phyloP scores from a whole-genome alignment of 2,888 invertebrate species.

The Tolmerus cingulatus region DNA sequence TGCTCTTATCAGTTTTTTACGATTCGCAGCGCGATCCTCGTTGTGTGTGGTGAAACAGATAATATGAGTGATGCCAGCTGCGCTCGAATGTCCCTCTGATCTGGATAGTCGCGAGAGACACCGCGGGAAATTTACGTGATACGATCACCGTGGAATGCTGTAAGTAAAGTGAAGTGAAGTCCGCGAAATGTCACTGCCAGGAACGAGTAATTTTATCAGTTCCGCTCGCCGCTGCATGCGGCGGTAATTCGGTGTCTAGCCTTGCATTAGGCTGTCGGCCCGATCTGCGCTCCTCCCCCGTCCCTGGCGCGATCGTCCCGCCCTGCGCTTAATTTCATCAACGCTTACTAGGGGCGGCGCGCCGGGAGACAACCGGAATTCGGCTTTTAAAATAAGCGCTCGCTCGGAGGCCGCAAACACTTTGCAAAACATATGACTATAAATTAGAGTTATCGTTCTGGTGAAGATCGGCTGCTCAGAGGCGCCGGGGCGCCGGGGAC shows the following conservation, averaged over 20 bases:
- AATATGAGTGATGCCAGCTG: slow-evolving; percentile 17
- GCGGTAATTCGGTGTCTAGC: not conserved
- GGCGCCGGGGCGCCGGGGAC: not conserved
- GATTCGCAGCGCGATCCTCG: not conserved
- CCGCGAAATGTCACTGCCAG: not conserved
- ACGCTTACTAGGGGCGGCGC: not conserved
- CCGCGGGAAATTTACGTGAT: slow-evolving; percentile 9
- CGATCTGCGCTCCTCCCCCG: not conserved
- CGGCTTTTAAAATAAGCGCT: not conserved
- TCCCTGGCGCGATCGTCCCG: not conserved
- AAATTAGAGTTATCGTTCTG: not conserved
- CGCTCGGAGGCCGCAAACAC: not conserved
- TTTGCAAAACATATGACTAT: not conserved
- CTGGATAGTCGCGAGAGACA: slow-evolving; percentile 11
- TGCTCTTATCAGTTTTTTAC: slow-evolving; percentile 26
- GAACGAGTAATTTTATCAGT: not conserved
- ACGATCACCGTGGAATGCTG: slow-evolving; percentile 17
- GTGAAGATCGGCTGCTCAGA: not conserved
- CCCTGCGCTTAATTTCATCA: not conserved
- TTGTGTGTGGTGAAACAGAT: slow-evolving; percentile 9
- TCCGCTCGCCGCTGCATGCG: not conserved
- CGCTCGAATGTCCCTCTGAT: slow-evolving; percentile 16
- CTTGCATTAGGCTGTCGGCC: not conserved
- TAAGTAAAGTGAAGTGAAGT: not conserved
- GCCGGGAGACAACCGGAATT: not conserved